These are phyloP conservation scores for Grapholita molesta DNA, from an alignment of 1,140 invertebrate species.

Conservation along the genomic window DNA sequence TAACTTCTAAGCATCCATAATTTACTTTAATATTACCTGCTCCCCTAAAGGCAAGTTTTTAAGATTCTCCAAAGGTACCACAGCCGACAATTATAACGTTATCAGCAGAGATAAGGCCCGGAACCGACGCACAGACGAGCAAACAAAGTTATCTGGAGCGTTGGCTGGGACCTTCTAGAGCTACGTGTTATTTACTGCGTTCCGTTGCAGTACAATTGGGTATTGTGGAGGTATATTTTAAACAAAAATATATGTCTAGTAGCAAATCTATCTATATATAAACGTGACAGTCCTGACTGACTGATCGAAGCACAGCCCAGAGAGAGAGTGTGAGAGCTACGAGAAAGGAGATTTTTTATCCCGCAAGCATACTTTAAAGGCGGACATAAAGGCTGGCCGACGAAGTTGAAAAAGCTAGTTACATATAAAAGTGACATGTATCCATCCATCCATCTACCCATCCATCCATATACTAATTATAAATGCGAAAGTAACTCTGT, in stretches of 20 bases:
- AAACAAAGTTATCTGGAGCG: constrained; percentile 59
- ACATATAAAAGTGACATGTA: no score
- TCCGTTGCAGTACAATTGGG: background rate
- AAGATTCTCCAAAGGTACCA: background rate
- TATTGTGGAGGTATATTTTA: constrained; percentile 28
- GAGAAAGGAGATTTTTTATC: no score
- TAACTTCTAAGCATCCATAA: no score
- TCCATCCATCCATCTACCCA: no score
- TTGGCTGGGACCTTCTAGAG: constrained; percentile 18
- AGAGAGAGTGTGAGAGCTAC: no score
- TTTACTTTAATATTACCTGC: background rate
- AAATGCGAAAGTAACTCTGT: no score
- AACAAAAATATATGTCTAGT: background rate
- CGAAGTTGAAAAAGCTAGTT: no score
- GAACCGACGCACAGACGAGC: constrained; percentile 39
- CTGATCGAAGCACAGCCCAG: no score
- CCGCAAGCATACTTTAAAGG: no score
- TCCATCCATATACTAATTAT: no score
- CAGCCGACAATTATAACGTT: constrained; percentile 1
- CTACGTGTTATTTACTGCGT: background rate
- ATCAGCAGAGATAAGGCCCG: constrained; percentile 54
- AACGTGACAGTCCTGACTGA: background rate
- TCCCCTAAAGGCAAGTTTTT: background rate
- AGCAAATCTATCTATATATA: background rate
- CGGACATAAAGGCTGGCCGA: no score